phyloP scores from a whole-genome alignment of 2,888 invertebrate species.

The Dasypogon diadema region DNA sequence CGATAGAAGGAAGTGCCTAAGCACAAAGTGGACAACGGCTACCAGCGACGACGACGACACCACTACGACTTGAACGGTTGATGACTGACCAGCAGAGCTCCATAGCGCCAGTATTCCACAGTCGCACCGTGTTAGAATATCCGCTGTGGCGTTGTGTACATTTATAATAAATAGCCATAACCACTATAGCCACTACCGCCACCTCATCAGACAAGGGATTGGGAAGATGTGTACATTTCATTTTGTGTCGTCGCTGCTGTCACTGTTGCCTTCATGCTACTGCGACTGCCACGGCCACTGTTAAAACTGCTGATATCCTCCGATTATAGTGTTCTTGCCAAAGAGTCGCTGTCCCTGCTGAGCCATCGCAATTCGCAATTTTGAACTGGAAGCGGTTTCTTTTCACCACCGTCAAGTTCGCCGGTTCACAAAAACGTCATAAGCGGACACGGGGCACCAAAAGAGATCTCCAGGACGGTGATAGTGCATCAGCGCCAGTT shows the following conservation, averaged over 20 bases:
- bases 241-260: slow-evolving; percentile 21
- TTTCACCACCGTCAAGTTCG: slow-evolving; percentile 16
- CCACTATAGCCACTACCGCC: background rate
- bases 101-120: background rate
- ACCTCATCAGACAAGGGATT: slow-evolving; percentile 9
- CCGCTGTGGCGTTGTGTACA: slow-evolving; percentile 25
- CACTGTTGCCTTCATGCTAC: background rate
- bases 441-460: background rate
- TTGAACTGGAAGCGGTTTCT: slow-evolving; percentile 27
- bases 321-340: background rate
- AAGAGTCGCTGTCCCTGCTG: background rate
- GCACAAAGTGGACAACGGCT: background rate
- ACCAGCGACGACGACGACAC: slow-evolving; percentile 5
- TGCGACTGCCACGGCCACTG: slow-evolving; percentile 7
- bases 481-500: background rate
- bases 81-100: background rate
- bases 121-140: background rate
- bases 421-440: background rate
- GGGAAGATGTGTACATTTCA: slow-evolving; percentile 41
- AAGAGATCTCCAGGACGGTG: background rate
- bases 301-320: slow-evolving; percentile 13
- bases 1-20: slow-evolving; percentile 36
- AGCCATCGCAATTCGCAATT: background rate
- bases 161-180: slow-evolving; percentile 18
- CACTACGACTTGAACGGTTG: background rate